phyloP scores from a whole-genome alignment of 2,113 vertebrate genomes.

The Lonchura striata region DNA sequence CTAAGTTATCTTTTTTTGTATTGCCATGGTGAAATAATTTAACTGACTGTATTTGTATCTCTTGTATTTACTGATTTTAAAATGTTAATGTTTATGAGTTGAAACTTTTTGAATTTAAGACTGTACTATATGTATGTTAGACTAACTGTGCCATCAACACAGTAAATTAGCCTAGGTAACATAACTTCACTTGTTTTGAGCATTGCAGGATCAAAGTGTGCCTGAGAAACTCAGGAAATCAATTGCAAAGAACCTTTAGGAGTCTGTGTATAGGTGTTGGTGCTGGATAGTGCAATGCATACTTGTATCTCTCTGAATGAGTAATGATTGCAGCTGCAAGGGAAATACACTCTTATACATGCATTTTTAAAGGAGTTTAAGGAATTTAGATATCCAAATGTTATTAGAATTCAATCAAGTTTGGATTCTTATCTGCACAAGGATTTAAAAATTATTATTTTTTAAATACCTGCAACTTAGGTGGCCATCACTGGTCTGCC shows the following conservation, averaged over 20 bases:
- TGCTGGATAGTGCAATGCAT: neutral
- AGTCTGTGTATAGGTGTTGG: neutral
- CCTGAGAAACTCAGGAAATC: neutral
- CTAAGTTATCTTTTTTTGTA: neutral
- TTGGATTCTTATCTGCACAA: neutral
- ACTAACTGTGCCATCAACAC: neutral
- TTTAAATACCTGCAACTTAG: neutral
- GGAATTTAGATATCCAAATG: neutral
- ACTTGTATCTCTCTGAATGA: neutral
- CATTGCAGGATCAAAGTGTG: neutral
- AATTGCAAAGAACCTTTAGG: neutral
- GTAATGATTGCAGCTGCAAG: neutral
- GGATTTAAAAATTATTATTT: neutral
- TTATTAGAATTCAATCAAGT: neutral
- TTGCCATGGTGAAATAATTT: neutral
- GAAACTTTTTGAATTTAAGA: neutral
- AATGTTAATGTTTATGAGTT: neutral
- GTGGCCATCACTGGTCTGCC: neutral
- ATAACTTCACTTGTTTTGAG: neutral
- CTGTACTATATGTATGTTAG: neutral
- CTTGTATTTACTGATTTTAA: neutral
- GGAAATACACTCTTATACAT: fast-evolving
- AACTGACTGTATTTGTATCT: neutral
- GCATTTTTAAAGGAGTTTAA: neutral
- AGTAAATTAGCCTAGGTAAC: neutral